Evolutionary conservation across 1,140 invertebrate species (phyloP).

Genomic region (Halyomorpha halys): DNA sequence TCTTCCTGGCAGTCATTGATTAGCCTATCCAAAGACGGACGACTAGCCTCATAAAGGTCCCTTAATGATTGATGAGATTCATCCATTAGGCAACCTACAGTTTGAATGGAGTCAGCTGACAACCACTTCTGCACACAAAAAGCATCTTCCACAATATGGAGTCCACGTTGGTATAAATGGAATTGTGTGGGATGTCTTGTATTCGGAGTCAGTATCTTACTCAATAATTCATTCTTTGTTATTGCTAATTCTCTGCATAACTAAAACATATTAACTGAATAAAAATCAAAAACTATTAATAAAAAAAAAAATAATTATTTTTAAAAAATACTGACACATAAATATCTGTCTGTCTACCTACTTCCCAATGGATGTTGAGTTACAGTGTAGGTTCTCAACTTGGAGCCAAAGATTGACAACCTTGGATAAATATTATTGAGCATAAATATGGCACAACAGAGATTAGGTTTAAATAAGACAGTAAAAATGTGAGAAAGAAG

Average conservation of each 20-base stretch:
- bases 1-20: conserved; percentile 62
- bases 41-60: conserved; percentile 88
- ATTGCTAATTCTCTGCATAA: conserved; percentile 51
- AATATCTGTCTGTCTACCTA: no score
- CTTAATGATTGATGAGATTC: conserved; percentile 77
- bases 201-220: conserved; percentile 54
- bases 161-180: conserved; percentile 69
- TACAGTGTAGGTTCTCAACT: no score
- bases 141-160: conserved; percentile 65
- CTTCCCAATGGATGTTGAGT: no score
- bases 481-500: no score
- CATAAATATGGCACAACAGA: no score
- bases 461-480: no score
- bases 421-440: no score
- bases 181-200: conserved; percentile 59
- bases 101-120: conserved; percentile 39
- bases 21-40: conserved; percentile 73
- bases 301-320: no score
- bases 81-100: conserved; percentile 75
- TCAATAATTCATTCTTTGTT: conserved; percentile 50
- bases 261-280: conserved; percentile 31
- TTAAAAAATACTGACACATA: no score
- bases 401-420: no score
- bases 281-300: no score
- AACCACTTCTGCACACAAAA: conserved; percentile 47